Percentiles rank a stretch among this genome's conserved stretches.
Conservation (phyloP, 1,140 invertebrate species). For the Sitobion miscanthi region DNA sequence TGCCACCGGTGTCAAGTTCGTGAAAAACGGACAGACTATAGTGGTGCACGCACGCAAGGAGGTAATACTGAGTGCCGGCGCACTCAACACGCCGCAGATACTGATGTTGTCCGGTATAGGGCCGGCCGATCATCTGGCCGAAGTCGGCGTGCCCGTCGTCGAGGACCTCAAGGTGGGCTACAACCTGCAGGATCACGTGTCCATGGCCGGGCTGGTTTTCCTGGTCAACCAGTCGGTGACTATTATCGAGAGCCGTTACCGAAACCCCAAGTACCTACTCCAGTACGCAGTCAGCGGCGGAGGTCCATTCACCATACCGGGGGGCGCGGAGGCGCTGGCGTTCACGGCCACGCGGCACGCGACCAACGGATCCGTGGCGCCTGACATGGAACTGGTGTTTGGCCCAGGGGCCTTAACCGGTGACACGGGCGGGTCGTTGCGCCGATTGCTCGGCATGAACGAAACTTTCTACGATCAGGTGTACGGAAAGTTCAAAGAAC, state of each 20-base stretch:
- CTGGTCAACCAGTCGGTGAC: constrained; percentile 66
- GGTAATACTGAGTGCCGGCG: constrained; percentile 73
- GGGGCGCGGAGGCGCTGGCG: constrained; percentile 64
- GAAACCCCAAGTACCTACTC: constrained; percentile 71
- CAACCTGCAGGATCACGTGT: constrained; percentile 72
- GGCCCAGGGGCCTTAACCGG: constrained; percentile 76
- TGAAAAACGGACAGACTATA: constrained; percentile 65
- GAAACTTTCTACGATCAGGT: constrained; percentile 59
- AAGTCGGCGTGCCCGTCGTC: constrained; percentile 72
- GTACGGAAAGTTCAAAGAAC: constrained; percentile 58
- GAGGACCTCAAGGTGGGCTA: constrained; percentile 66
- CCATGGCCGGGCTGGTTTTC: constrained; percentile 67
- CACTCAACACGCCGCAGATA: constrained; percentile 73
- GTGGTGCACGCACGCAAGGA: constrained; percentile 68
- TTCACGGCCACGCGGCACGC: constrained; percentile 62
- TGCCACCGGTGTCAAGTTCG: constrained; percentile 73
- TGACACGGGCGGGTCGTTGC: constrained; percentile 72
- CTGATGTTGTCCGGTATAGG: constrained; percentile 80
- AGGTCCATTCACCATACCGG: constrained; percentile 63
- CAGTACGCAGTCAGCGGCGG: constrained; percentile 61
- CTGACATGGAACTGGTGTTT: constrained; percentile 82
- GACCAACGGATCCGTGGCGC: constrained; percentile 62
- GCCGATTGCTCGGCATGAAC: constrained; percentile 63
- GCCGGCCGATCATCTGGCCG: constrained; percentile 71
- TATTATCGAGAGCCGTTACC: constrained; percentile 68